A percentile compares a stretch with the other conserved stretches of the same genome.
Conservation (phyloP, 2,797 vertebrate genomes). For the Muscicapa comitata region DNA sequence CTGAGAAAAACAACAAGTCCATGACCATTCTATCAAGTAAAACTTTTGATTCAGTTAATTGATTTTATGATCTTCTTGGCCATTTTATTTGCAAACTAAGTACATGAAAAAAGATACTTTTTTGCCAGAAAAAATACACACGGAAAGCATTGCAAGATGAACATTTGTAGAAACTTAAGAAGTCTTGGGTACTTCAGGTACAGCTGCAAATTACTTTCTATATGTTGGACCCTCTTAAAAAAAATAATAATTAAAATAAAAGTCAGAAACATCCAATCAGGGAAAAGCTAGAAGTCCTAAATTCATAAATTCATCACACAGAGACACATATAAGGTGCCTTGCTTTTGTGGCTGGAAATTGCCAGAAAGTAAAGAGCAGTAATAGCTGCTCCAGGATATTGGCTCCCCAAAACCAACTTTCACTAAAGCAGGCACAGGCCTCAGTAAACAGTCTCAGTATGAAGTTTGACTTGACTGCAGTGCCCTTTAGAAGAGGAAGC, state of each 20-base stretch:
- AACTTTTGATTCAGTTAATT: background rate
- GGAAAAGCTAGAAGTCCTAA: background rate
- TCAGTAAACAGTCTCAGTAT: background rate
- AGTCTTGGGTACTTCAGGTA: background rate
- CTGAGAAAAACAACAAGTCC: background rate
- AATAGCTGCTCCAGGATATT: background rate
- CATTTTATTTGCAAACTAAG: background rate
- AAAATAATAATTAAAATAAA: background rate
- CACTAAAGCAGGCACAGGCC: background rate
- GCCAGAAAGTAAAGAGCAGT: background rate
- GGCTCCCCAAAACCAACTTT: background rate
- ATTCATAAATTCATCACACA: fast-evolving
- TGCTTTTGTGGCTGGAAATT: background rate
- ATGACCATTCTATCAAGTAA: background rate
- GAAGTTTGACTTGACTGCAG: background rate
- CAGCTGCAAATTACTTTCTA: background rate
- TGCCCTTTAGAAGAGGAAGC: background rate
- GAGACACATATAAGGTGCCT: background rate
- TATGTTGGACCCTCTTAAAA: background rate
- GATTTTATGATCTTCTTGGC: background rate
- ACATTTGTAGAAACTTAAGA: background rate
- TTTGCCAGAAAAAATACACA: background rate
- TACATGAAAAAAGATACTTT: background rate
- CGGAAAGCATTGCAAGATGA: background rate
- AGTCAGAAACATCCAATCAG: background rate